Evolutionary conservation across 1,140 invertebrate genomes (phyloP), one percentile per base, ranked within the genome.

Genomic region (Epicauta chinensis): DNA sequence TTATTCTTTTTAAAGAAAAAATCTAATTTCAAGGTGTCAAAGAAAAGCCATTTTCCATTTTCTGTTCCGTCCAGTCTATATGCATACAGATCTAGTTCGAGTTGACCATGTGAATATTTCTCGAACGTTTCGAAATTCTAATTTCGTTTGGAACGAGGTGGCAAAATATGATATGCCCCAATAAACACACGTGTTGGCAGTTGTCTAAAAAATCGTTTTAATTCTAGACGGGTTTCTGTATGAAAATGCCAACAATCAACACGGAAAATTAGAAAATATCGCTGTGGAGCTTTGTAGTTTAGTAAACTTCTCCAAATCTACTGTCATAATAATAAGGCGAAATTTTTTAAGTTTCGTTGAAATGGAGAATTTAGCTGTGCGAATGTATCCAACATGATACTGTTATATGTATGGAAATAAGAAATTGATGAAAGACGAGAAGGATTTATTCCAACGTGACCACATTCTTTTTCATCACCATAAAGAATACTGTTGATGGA

Each of bases 21-120:
- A 71, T 71, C 67, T 71, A 71, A 71, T 71, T 71, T 69, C 62
- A 61, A 69, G 66, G 69, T 70, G 69, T 71, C 69, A 70, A 70
- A 71, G 69, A 69, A 70, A 70, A 70, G 67, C 66, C 65, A 68
- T 71, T 68, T 68, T 65, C 66, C 64, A 63, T 67, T 66, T 62
- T 64, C 62, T 57, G 47, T 52, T 49, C 47, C 60, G 60, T 61
- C 64, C 65, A 64, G 59, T 68, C 63, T 66, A 65, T 68, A 65
- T 68, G 62, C 63, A 67, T 65, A 65, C 58, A 66, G 60, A 67
- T 67, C 54, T 55, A 52, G 54, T 45, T 62, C 53, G 51, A 60
- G 61, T 66, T 64, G 63, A 67, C 64, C 64, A 62, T 59, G 50
- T 42, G 53, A 63, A 67, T 60, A 60, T 60, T 55, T 54, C 51